A percentile compares a stretch with the other conserved stretches of the same genome.
Conservation (phyloP, 2,797 vertebrate genomes). For the Acanthis flammea region DNA sequence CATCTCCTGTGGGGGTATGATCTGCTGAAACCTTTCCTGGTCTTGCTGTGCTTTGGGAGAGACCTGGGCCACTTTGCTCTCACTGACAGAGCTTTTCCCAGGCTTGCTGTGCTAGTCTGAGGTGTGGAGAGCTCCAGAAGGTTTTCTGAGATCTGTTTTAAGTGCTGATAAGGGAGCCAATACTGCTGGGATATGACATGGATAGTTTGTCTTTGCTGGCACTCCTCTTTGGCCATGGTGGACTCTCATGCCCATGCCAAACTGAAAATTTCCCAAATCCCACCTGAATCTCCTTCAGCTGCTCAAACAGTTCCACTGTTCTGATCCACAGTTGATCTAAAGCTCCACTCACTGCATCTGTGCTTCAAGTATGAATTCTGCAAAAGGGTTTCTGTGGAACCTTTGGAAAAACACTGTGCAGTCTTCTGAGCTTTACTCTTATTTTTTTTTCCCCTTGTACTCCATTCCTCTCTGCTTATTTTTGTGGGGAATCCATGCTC, state of each 20-base stretch:
- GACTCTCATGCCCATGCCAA: background rate
- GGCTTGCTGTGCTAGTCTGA: background rate
- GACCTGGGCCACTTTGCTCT: background rate
- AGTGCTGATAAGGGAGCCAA: background rate
- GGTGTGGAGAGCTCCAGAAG: background rate
- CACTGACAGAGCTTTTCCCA: background rate
- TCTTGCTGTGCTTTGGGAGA: background rate
- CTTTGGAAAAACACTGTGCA: background rate
- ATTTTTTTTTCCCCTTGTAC: background rate
- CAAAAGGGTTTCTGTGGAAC: background rate
- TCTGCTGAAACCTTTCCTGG: background rate
- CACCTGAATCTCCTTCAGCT: background rate
- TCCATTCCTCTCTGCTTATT: background rate
- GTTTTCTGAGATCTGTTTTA: background rate
- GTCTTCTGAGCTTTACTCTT: background rate
- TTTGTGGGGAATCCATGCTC: background rate
- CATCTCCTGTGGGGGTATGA: rapidly evolving
- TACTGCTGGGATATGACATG: background rate
- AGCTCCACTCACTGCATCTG: background rate
- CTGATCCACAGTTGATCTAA: background rate
- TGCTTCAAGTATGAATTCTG: background rate
- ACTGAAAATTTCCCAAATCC: background rate
- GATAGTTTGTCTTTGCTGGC: background rate
- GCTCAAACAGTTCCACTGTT: background rate
- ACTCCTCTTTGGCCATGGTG: rapidly evolving